Base-by-base conservation (phyloP, 2,797 vertebrate genomes). In the Picus viridis region DNA sequence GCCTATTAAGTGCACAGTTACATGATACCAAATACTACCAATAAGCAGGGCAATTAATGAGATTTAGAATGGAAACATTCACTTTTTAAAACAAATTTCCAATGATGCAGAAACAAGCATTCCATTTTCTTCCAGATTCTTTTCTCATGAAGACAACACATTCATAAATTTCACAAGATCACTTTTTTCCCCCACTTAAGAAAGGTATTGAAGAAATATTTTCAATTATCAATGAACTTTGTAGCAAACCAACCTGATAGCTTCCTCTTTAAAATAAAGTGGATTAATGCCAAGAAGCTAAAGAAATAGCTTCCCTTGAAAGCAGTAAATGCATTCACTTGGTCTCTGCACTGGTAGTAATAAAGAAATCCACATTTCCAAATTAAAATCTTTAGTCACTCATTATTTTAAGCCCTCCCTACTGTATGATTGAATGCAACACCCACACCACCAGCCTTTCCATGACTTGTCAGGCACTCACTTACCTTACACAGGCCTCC, bases 401-500 rank as follows among this genome's bases (percentile, higher is more conserved):
- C 32, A 47, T 39, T 51, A 59, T 27, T 58, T 71, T 6, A 76
- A 87, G 29, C 6, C 8, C 15, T 39, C 51, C 63, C 58, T 19
- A 16, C 17, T 29, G 7, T 30, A 15, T 16, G 27, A 20, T 58
- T 71, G 43, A 67, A 67, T 51, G 6, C 1, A 51, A 24, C 7
- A 30, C 2, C 63, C 3, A 47, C 29, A 71, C 10, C 54, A 36
- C 4, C 30, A 58, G 6, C 24, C 7, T 58, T 43, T 4, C 41
- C 73, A 47, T 0, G 4, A 17, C 5, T 72, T 64, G 67, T 43
- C 59, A 63, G 56, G 74, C 57, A 12, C 41, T 79, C 82, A 96
- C 95, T 96, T 95, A 96, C 94, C 94, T 95, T 77, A 36, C 0
- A 1, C 9, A 49, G 82, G 88, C 32, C 80, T 72, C 36, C 0